These are phyloP conservation scores for Drosophila parabipectinata DNA, from an alignment of 1,140 invertebrate genomes.

Conservation along the genomic window DNA sequence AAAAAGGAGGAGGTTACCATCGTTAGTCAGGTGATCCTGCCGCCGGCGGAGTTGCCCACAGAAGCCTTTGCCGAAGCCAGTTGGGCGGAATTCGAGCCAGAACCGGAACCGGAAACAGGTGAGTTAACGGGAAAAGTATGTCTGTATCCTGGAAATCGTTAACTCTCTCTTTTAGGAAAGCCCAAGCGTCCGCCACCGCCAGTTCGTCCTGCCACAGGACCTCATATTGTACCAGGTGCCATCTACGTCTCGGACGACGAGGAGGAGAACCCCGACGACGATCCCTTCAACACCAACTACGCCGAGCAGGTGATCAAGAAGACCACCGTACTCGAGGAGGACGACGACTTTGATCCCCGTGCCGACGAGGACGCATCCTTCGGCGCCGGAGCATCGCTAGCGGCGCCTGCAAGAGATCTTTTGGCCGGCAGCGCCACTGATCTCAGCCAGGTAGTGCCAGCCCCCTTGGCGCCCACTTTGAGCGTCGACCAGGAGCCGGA, in stretches of 20 bases:
- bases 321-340: slow-evolving; percentile 88
- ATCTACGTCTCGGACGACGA: slow-evolving; percentile 84
- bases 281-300: slow-evolving; percentile 95
- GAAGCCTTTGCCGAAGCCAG: slow-evolving; percentile 84
- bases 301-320: slow-evolving; percentile 90
- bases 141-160: not conserved
- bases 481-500: slow-evolving; percentile 84
- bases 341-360: slow-evolving; percentile 89
- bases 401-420: slow-evolving; percentile 85
- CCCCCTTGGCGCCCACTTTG: slow-evolving; percentile 87
- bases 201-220: slow-evolving; percentile 81
- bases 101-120: slow-evolving; percentile 37
- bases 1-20: slow-evolving; percentile 85
- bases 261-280: slow-evolving; percentile 84
- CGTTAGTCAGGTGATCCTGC: slow-evolving; percentile 61
- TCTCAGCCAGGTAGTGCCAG: slow-evolving; percentile 88
- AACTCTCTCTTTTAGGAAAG: slow-evolving; percentile 37
- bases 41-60: slow-evolving; percentile 64
- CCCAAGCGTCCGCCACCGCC: slow-evolving; percentile 52
- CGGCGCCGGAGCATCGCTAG: slow-evolving; percentile 24
- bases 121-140: not conserved
- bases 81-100: slow-evolving; percentile 87
- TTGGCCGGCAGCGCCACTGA: slow-evolving; percentile 91
- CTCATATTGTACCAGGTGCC: slow-evolving; percentile 72
- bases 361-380: slow-evolving; percentile 85